Percentiles rank a stretch among this genome's conserved stretches.
phyloP scores from a whole-genome alignment of 2,888 invertebrate genomes.

The Drosophila melanosoma region DNA sequence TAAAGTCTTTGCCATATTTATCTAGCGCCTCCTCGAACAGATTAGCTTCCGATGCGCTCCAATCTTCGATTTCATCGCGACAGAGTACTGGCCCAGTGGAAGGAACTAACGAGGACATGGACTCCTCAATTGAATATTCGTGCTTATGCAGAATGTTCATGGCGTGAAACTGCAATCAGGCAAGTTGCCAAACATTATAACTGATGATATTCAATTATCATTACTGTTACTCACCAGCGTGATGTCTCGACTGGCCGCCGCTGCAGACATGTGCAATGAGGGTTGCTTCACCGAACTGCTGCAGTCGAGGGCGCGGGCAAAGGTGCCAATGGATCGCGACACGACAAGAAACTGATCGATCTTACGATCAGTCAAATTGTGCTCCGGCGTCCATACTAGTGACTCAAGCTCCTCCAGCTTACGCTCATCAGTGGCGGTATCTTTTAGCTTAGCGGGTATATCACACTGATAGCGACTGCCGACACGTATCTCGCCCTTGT shows the following conservation, averaged over 20 bases:
- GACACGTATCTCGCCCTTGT: slow-evolving; percentile 97
- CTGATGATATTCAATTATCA: background rate
- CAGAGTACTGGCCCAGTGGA: slow-evolving; percentile 97
- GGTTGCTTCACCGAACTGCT: slow-evolving; percentile 99
- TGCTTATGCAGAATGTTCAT: slow-evolving; percentile 98
- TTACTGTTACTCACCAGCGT: slow-evolving; percentile 89
- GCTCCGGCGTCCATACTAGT: slow-evolving; percentile 97
- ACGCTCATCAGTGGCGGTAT: slow-evolving; percentile 88
- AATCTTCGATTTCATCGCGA: slow-evolving; percentile 99
- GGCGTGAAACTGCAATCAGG: slow-evolving; percentile 92
- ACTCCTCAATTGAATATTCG: slow-evolving; percentile 95
- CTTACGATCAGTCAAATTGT: slow-evolving; percentile 96
- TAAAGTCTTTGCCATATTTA: slow-evolving; percentile 99
- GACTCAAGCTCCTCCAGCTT: slow-evolving; percentile 93
- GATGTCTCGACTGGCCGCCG: slow-evolving; percentile 99
- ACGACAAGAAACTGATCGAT: slow-evolving; percentile 99
- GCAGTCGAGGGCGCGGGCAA: slow-evolving; percentile 99
- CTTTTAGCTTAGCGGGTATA: slow-evolving; percentile 92
- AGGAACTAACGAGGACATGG: slow-evolving; percentile 96
- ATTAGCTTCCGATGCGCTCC: slow-evolving; percentile 99
- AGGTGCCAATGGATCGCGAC: slow-evolving; percentile 98
- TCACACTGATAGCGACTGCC: slow-evolving; percentile 99
- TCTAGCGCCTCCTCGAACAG: slow-evolving; percentile 99
- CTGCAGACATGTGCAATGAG: slow-evolving; percentile 99
- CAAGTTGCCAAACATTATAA: background rate